Evolutionary conservation across 2,888 invertebrate species (phyloP), one percentile per base, ranked within the genome.

Genomic region (Epinotia brunnichana): DNA sequence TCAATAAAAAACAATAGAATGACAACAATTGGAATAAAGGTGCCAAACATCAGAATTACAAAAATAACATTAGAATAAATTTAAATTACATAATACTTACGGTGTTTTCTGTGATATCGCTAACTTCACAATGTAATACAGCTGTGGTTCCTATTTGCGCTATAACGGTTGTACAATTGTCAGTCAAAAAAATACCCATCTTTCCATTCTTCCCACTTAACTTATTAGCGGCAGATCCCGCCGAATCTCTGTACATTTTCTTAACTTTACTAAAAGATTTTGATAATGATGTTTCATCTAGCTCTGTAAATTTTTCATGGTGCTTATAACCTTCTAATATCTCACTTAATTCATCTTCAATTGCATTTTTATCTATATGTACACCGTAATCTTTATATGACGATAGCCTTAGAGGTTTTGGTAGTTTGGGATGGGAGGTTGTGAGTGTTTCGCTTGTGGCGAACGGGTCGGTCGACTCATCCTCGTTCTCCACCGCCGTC

Each of bases 81-180:
- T 1, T 15, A 19, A 11, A 5, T 21, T 9, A 29, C 35, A 70
- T 68, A 9, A 9, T 71, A 88, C 94, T 94, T 84, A 95, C 95
- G 89, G 95, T 95, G 78, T 94, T 94, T 82, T 95, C 94, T 53
- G 94, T 94, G 64, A 95, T 94, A 79, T 95, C 95, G 78, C 94
- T 94, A 83, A 95, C 94, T 93, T 95, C 95, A 84, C 95, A 95
- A 81, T 95, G 95, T 70, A 95, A 82, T 77, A 94, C 88, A 39
- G 94, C 95, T 15, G 95, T 95, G 10, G 95, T 94, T 69, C 95
- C 94, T 79, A 94, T 94, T 87, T 95, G 95, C 73, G 95, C 95
- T 85, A 94, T 90, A 77, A 95, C 94, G 75, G 94, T 92, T n/a
- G 94, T 95, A 87, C 94, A 94, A 84, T 95, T 95, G 73, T 94